A percentile compares a stretch with the other conserved stretches of the same genome.
Evolutionary conservation across 2,797 vertebrate genomes (phyloP).

Genomic region (Eupleurogrammus muticus): DNA sequence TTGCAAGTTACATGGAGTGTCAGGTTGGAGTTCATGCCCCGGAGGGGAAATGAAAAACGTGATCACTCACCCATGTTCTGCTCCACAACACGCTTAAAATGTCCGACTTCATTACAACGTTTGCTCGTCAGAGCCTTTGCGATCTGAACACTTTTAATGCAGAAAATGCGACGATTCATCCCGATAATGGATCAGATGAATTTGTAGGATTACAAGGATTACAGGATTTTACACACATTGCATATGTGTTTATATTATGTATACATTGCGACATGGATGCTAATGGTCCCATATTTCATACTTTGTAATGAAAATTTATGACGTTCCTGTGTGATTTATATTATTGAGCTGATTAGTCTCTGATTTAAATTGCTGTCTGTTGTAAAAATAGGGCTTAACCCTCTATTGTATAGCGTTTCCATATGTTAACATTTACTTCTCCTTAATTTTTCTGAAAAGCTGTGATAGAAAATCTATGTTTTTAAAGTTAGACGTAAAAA

Average conservation of each 20-base stretch:
- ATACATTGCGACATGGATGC: background rate
- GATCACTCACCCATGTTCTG: slow-evolving; percentile 44
- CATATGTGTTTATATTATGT: background rate
- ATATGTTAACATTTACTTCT: no score
- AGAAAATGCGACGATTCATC: background rate
- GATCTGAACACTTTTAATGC: background rate
- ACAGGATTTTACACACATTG: background rate
- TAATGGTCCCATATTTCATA: no score
- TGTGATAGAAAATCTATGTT: no score
- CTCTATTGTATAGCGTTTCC: no score
- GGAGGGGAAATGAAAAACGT: slow-evolving; percentile 32
- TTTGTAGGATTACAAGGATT: background rate
- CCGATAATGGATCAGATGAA: background rate
- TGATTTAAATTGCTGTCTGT: no score
- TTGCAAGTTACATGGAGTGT: slow-evolving; percentile 52
- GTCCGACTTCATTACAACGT: slow-evolving; percentile 10
- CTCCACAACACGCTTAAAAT: slow-evolving; percentile 32
- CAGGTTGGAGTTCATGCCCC: slow-evolving; percentile 46
- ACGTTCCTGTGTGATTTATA: no score
- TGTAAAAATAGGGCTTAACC: no score
- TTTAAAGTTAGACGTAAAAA: no score
- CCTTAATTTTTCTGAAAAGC: no score
- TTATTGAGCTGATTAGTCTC: no score
- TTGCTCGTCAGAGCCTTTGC: slow-evolving; percentile 17
- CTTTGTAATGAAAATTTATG: no score